Evolutionary conservation across 2,888 invertebrate species (phyloP).

Genomic region (Galerucella pusilla): DNA sequence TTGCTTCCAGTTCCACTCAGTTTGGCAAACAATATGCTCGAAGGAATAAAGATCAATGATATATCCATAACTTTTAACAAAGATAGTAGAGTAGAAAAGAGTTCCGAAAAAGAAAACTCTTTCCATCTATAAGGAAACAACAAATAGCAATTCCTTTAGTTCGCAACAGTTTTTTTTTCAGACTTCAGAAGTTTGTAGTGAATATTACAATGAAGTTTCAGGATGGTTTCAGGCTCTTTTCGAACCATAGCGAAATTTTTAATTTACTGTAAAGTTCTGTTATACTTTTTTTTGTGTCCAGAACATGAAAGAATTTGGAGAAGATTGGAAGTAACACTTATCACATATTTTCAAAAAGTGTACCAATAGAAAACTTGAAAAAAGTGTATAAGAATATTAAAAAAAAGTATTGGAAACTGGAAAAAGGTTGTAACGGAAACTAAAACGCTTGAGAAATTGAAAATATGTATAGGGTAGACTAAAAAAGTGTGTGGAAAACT

Average conservation of each 20-base stretch:
- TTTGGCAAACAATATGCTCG: neutral
- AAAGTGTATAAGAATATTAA: too few species aligned
- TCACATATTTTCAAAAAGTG: too few species aligned
- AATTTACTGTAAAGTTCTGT: slow-evolving; percentile 4
- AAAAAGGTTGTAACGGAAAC: too few species aligned
- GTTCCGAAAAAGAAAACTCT: slow-evolving; percentile 16
- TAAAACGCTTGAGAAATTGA: too few species aligned
- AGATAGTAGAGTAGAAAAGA: neutral
- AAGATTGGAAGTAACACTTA: accelerated
- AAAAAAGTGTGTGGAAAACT: too few species aligned
- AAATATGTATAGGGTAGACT: too few species aligned
- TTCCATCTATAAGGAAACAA: slow-evolving; percentile 27
- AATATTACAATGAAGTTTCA: slow-evolving; percentile 22
- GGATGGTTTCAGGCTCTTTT: slow-evolving; percentile 21
- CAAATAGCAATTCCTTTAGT: slow-evolving; percentile 27
- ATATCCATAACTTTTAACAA: slow-evolving; percentile 14
- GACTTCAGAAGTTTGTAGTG: slow-evolving; percentile 12
- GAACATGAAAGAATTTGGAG: too few species aligned
- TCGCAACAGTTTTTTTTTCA: slow-evolving; percentile 3
- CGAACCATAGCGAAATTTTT: slow-evolving; percentile 9
- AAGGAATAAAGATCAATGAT: neutral
- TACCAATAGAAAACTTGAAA: too few species aligned
- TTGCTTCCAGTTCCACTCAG: too few species aligned
- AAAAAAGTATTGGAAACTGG: too few species aligned
- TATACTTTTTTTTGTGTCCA: neutral